Conservation (phyloP, 1,140 invertebrate genomes). For the Leucophenga varia region DNA sequence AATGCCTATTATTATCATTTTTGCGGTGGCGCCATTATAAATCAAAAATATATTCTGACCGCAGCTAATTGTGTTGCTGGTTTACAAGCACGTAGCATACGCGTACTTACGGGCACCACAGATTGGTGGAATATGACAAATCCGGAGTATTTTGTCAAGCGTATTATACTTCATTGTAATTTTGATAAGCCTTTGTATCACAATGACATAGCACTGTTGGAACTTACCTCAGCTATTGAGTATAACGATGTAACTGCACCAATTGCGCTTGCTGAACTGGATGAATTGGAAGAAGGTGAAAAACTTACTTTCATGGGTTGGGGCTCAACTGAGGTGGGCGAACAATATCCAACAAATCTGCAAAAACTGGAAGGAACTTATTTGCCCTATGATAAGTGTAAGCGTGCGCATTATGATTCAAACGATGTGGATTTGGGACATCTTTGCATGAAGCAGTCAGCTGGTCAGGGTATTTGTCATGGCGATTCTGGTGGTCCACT, state of each 20-base stretch:
- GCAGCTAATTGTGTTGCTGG: slow-evolving; percentile 56
- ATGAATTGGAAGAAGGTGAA: slow-evolving; percentile 32
- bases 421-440: slow-evolving; percentile 54
- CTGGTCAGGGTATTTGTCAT: slow-evolving; percentile 57
- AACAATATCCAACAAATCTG: slow-evolving; percentile 24
- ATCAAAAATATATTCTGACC: slow-evolving; percentile 46
- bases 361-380: slow-evolving; percentile 28
- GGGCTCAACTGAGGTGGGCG: slow-evolving; percentile 49
- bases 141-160: slow-evolving; percentile 21
- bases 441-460: slow-evolving; percentile 63
- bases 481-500: slow-evolving; percentile 43
- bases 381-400: slow-evolving; percentile 22
- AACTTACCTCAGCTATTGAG: slow-evolving; percentile 43
- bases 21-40: slow-evolving; percentile 56
- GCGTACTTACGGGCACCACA: slow-evolving; percentile 27
- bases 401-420: slow-evolving; percentile 10
- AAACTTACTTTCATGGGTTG: slow-evolving; percentile 59
- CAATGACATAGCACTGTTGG: slow-evolving; percentile 61
- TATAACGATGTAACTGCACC: slow-evolving; percentile 54
- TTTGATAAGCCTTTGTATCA: slow-evolving; percentile 48
- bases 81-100: slow-evolving; percentile 20
- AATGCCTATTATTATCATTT: slow-evolving; percentile 38
- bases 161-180: slow-evolving; percentile 40
- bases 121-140: slow-evolving; percentile 20
- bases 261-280: slow-evolving; percentile 34